Evolutionary conservation across 2,888 invertebrate species (phyloP).

Genomic region (Cosmorhoe ocellata): DNA sequence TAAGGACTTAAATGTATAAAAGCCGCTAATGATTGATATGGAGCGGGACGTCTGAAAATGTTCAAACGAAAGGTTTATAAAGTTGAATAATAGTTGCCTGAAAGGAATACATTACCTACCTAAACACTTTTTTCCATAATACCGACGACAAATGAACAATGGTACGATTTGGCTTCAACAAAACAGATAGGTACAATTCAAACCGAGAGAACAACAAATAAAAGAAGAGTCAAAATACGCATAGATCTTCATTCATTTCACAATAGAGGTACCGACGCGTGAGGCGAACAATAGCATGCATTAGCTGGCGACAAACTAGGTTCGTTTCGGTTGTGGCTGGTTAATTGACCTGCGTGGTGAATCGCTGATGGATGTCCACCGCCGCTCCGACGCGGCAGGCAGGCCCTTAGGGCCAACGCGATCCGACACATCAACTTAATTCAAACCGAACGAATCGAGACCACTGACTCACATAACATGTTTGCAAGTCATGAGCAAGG

Average conservation of each 20-base stretch:
- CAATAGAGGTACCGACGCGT: slow-evolving; percentile 47
- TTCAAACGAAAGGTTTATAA: no score
- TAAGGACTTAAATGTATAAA: no score
- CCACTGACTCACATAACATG: slow-evolving; percentile 43
- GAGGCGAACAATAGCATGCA: slow-evolving; percentile 49
- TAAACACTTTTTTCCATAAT: no score
- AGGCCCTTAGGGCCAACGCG: slow-evolving; percentile 47
- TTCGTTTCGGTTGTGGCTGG: slow-evolving; percentile 50
- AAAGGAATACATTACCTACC: no score
- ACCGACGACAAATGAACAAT: slow-evolving; percentile 1
- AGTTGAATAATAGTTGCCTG: no score
- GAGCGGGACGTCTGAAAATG: no score
- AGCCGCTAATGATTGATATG: no score
- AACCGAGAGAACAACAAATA: slow-evolving; percentile 15
- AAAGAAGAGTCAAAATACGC: slow-evolving; percentile 32
- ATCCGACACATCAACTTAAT: slow-evolving; percentile 62
- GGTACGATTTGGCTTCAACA: slow-evolving; percentile 2
- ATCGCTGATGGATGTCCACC: slow-evolving; percentile 70
- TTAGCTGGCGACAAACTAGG: slow-evolving; percentile 49
- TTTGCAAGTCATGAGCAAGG: slow-evolving; percentile 33
- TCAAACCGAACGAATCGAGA: slow-evolving; percentile 54
- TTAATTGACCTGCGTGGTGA: slow-evolving; percentile 72
- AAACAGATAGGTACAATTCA: slow-evolving; percentile 5
- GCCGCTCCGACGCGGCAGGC: slow-evolving; percentile 42
- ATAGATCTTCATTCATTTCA: slow-evolving; percentile 36